Percentiles rank a stretch among this genome's conserved stretches.
Conservation (phyloP, 2,113 vertebrate genomes). For the Struthidea cinerea region DNA sequence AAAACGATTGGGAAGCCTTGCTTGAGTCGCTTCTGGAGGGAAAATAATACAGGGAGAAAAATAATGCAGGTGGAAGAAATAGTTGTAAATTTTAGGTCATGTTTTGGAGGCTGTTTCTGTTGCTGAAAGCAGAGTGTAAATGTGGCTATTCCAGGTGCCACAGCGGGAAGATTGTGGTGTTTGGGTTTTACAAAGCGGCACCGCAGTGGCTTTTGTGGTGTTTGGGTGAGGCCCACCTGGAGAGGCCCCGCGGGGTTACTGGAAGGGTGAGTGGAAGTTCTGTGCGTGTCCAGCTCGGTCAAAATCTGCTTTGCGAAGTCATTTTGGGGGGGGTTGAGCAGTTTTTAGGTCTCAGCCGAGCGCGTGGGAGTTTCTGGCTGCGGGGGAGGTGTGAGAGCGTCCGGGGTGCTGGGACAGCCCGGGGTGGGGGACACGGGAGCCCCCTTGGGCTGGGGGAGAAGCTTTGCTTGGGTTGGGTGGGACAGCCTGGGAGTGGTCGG, state of each 20-base stretch:
- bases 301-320: neutral
- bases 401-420: fast-evolving
- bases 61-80: neutral
- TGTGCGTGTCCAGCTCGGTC: fast-evolving
- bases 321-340: fast-evolving
- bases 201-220: neutral
- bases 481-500: neutral
- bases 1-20: neutral
- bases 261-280: neutral
- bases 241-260: fast-evolving
- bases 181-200: neutral
- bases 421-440: fast-evolving
- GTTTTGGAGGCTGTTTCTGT: neutral
- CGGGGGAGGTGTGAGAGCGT: fast-evolving
- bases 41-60: neutral
- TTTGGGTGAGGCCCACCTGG: neutral
- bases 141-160: neutral
- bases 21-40: neutral
- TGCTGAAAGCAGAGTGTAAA: neutral
- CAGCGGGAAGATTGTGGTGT: neutral
- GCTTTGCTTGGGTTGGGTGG: neutral
- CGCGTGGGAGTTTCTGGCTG: fast-evolving
- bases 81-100: neutral
- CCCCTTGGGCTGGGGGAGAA: fast-evolving
- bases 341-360: neutral